These are phyloP conservation scores for Nysson spinosus DNA, from an alignment of 2,888 invertebrate species.

Conservation along the genomic window DNA sequence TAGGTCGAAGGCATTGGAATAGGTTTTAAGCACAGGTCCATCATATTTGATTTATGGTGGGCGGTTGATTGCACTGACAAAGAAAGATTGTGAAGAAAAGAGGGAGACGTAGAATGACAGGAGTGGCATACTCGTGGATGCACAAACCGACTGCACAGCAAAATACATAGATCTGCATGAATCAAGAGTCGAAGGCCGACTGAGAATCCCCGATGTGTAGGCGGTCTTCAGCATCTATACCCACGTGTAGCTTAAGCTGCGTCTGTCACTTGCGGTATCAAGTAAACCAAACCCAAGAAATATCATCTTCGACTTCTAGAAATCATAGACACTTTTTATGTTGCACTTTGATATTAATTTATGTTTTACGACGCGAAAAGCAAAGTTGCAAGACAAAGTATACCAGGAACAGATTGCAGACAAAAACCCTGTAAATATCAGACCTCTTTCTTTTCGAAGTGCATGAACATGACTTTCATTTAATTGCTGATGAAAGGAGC, in stretches of 20 bases:
- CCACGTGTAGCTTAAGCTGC: conserved; percentile 46
- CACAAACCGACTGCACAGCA: neutral
- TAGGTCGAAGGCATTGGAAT: conserved; percentile 28
- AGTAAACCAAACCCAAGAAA: too few species aligned
- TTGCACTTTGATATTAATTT: too few species aligned
- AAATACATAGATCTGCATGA: conserved; percentile 20
- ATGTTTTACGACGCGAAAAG: too few species aligned
- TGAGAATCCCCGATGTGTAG: conserved; percentile 56
- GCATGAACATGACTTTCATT: too few species aligned
- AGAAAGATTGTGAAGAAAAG: neutral
- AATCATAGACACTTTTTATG: neutral
- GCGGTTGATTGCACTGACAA: conserved; percentile 19
- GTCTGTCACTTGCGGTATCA: conserved; percentile 36
- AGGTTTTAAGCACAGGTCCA: neutral
- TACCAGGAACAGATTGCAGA: too few species aligned
- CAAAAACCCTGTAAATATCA: too few species aligned
- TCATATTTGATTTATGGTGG: conserved; percentile 13
- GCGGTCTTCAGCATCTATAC: conserved; percentile 49
- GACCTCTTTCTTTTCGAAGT: too few species aligned
- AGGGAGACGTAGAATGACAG: conserved; percentile 14
- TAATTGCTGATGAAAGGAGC: too few species aligned
- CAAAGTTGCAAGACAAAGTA: too few species aligned
- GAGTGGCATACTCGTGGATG: neutral
- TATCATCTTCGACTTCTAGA: too few species aligned
- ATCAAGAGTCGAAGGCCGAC: conserved; percentile 52